Conservation (phyloP, 2,113 vertebrate genomes). For the Acanthochromis polyacanthus region DNA sequence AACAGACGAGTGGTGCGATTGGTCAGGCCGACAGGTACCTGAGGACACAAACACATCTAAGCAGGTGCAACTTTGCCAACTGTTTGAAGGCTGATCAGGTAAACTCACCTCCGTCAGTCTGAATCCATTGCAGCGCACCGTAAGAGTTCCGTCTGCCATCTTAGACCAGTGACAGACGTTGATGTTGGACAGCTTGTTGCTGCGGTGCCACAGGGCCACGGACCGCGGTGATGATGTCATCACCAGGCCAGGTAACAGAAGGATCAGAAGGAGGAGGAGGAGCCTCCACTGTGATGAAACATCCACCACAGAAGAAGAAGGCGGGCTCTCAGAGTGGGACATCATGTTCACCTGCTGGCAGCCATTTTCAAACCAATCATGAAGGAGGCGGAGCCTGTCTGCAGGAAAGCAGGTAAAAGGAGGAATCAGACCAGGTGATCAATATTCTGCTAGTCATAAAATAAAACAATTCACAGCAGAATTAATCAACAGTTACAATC, state of each 20-base stretch:
- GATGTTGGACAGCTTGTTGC: slow-evolving; percentile 5
- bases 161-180: not conserved
- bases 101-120: slow-evolving; percentile 29
- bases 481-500: no score
- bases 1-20: slow-evolving; percentile 88
- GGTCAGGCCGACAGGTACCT: slow-evolving; percentile 71
- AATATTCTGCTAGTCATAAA: no score
- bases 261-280: slow-evolving; percentile 6
- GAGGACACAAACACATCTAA: slow-evolving; percentile 24
- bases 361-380: not conserved
- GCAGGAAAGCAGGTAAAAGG: not conserved
- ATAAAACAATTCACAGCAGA: no score
- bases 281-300: not conserved
- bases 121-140: slow-evolving; percentile 16
- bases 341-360: not conserved
- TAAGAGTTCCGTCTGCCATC: slow-evolving; percentile 1
- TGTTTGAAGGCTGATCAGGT: no score
- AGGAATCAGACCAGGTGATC: no score
- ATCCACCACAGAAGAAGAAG: not conserved
- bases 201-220: not conserved
- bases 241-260: not conserved
- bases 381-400: not conserved
- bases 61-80: not conserved
- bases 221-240: not conserved
- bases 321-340: not conserved